Base-by-base conservation (phyloP, 2,888 invertebrate genomes). In the Caenorhabditis zanzibari region DNA sequence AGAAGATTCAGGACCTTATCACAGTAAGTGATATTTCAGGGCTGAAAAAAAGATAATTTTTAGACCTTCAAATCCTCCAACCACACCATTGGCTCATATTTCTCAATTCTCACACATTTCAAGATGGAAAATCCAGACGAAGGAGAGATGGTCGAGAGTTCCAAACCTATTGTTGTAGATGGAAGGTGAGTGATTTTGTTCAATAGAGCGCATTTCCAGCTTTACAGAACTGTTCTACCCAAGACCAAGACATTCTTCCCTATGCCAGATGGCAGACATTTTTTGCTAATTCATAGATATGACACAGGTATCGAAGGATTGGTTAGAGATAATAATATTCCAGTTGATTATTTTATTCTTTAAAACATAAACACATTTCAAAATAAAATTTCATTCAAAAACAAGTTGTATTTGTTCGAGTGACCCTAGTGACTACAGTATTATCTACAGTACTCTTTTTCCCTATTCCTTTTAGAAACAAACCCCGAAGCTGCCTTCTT, bases 11-110 rank as follows among this genome's bases (percentile, higher is more conserved):
- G 5, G 26, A 28, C 1, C 9, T 63, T 1, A 63, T 63, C 9
- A 12, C 9, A 24, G 63, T 63, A 6, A n/a, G 63, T 10, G 24
- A 41, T 41, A 19, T 59, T 32, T n/a, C 28, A n/a, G 22, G 52
- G n/a, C 44, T 0, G 14, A 52, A 22, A 22, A 12, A 52, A 22
- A 52, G 9, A 22, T 14, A 16, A 10, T 12, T 61, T 61, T 22
- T 24, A 63, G 63, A 63, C n/a, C 7, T 63, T 26, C n/a, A 47
- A 44, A 10, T 14, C 26, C 26, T 1, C 14, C 9, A 26, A 63
- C n/a, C 47, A 44, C n/a, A 22, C 26, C n/a, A n/a, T 44, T 0
- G 63, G 63, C 9, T 63, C 63, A n/a, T 63, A 47, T n/a, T 63
- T 63, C n/a, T 63, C 63, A 1, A 63, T 63, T n/a, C 12, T 24